A percentile compares a stretch with the other conserved stretches of the same genome.
Conservation (phyloP, 92 coral and sea anemone species). For the Anthopleura xanthogrammica region DNA sequence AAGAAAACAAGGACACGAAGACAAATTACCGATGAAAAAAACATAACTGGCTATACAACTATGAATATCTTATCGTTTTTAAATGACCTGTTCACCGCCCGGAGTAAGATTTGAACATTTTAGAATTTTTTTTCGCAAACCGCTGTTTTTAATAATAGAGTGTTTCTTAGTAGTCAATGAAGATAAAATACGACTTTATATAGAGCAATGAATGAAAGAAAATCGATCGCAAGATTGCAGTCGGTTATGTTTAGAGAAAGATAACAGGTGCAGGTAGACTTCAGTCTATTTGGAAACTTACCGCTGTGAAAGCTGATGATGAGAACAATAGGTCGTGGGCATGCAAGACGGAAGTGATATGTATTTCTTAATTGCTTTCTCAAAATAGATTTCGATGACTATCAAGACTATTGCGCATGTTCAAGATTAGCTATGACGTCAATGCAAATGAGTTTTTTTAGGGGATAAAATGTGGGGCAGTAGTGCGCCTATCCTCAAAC, state of each 20-base stretch:
- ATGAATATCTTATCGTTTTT: neutral
- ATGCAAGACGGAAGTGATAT: conserved; percentile 7
- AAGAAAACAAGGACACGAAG: neutral
- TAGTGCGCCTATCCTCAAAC: neutral
- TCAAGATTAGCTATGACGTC: neutral
- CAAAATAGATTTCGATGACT: conserved; percentile 17
- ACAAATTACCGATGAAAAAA: neutral
- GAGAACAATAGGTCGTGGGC: conserved; percentile 15
- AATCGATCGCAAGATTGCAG: neutral
- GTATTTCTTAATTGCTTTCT: conserved; percentile 14
- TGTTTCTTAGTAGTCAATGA: neutral
- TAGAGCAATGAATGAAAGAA: neutral
- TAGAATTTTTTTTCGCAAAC: neutral
- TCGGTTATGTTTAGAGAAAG: neutral
- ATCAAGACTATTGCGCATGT: neutral
- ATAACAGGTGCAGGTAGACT: neutral
- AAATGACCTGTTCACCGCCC: neutral
- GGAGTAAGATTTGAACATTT: neutral
- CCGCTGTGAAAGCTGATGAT: neutral
- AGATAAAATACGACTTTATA: neutral
- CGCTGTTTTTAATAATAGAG: neutral
- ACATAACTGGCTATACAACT: neutral
- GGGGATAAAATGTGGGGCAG: neutral
- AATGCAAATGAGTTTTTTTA: neutral
- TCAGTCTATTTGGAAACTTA: neutral